Evolutionary conservation across 1,140 invertebrate species (phyloP).

Genomic region (Arion vulgaris): DNA sequence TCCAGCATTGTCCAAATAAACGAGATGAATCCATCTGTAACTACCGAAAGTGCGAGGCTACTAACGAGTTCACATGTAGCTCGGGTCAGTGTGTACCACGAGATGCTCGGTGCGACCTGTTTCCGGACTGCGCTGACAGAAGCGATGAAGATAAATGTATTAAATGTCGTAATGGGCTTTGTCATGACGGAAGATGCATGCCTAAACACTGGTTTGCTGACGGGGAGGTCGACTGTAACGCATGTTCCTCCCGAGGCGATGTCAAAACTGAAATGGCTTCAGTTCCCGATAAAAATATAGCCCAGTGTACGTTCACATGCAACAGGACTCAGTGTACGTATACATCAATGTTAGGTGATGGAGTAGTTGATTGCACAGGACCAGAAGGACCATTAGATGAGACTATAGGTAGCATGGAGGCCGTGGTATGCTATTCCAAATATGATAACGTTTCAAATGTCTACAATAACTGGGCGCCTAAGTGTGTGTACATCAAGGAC

Average conservation of each 20-base stretch:
- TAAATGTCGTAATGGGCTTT: slow-evolving; percentile 26
- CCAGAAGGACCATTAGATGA: slow-evolving; percentile 23
- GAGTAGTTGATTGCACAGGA: slow-evolving; percentile 21
- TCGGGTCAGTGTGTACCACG: slow-evolving; percentile 20
- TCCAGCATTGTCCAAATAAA: slow-evolving; percentile 10
- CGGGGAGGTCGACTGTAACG: slow-evolving; percentile 27
- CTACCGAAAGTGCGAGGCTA: slow-evolving; percentile 21
- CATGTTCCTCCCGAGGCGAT: not conserved
- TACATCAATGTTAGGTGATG: not conserved
- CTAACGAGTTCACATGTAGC: slow-evolving; percentile 10
- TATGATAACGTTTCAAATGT: not conserved
- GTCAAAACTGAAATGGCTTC: slow-evolving; percentile 12
- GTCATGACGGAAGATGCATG: slow-evolving; percentile 30
- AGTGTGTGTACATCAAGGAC: slow-evolving; percentile 30
- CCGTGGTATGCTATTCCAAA: not conserved
- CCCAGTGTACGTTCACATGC: slow-evolving; percentile 14
- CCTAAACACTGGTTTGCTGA: slow-evolving; percentile 28
- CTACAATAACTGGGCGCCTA: slow-evolving; percentile 29
- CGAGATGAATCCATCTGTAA: slow-evolving; percentile 24
- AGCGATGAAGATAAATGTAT: slow-evolving; percentile 29
- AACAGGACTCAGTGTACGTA: slow-evolving; percentile 23
- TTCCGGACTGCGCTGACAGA: slow-evolving; percentile 22
- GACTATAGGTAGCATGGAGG: not conserved
- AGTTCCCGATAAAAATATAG: slow-evolving; percentile 9
- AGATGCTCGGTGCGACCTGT: slow-evolving; percentile 27